Base-by-base conservation (phyloP, 2,888 invertebrate genomes). In the Spisula subtruncata region DNA sequence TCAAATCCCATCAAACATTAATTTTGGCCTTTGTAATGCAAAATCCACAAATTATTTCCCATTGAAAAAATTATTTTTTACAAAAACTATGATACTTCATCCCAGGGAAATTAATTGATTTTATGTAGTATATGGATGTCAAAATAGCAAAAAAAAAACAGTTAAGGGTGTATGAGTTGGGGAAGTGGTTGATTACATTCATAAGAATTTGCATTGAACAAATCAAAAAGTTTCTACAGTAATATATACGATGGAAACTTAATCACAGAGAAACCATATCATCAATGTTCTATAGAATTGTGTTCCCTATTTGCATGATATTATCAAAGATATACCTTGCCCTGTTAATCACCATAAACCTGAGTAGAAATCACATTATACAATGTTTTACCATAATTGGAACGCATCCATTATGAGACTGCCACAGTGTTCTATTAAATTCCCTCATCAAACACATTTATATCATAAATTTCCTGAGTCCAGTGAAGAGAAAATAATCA, bases 221-320 rank as follows among this genome's bases (percentile, higher is more conserved):
- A 41, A 41, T 5, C 8, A 41, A 41, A 41, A 2, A 41, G 2
- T 2, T 41, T 41, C 8, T 41, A 41, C 41, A 41, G 41, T 41
- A 41, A n/a, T 66, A 25, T 25, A 66, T 66, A 10, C 12, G 20
- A 35, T 79, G 35, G 20, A 14, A 20, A 35, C 79, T 35, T 20
- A 79, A 79, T 4, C 41, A 79, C 18, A 16, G 20, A 32, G 79
- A 35, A 32, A 46, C 10, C n/a, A 10, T 41, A 79, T n/a, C 32
- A 20, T 79, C 79, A 41, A 41, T 18, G 32, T 46, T 25, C 25
- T 66, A 25, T 66, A 66, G 25, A 66, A 66, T 66, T 66, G 35
- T 66, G 35, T 32, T 46, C 79, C 79, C 79, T 79, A 79, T 66
- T 25, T 25, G 60, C 25, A n/a, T 66, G n/a, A n/a, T n/a, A n/a